Evolutionary conservation across 2,113 vertebrate species (phyloP), one percentile per base, ranked within the genome.

Genomic region (Hypanus sabinus): DNA sequence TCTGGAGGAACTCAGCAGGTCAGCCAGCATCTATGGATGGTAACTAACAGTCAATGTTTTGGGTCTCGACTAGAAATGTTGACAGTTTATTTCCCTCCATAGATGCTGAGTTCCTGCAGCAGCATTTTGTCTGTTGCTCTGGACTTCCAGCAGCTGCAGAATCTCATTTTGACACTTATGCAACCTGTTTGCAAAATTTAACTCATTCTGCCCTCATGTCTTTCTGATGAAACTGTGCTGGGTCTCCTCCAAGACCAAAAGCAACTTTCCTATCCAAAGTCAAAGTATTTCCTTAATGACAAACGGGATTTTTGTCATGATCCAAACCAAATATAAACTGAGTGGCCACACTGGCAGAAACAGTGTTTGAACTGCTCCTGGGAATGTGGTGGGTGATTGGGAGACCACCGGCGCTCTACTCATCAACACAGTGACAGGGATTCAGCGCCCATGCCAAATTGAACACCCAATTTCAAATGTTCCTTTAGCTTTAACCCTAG

Each of bases 401-500:
- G 83, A 60, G 55, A 88, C 83, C 83, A 88, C 83, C 83, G 62
- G 12, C 83, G 62, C 57, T 60, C 27, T 14, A 62, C 46, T 12
- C 83, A 90, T 90, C 30, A 65, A 65, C 85, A 90, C 5, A 68
- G n/a, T 30, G 55, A 8, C 85, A n/a, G 85, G 30, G 27, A 88
- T 62, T 62, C 27, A 1, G 16, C 11, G 7, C 60, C 62, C 30
- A n/a, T 90, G 85, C 85, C 85, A 90, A 90, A 65, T 33, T 65
- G 62, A 90, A 65, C 85, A 90, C 65, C 60, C 30, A 33, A 65
- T 90, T 90, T 62, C 85, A 90, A 90, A 90, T 33, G 36, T 65
- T 90, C 85, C n/a, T 90, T 65, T 30, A 90, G 85, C 60, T 68
- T 65, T 90, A 30, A n/a, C 30, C 12, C 62, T 60, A 65, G 33